These are phyloP conservation scores for Oncorhynchus keta DNA, from an alignment of 2,113 vertebrate genomes.

Conservation along the genomic window DNA sequence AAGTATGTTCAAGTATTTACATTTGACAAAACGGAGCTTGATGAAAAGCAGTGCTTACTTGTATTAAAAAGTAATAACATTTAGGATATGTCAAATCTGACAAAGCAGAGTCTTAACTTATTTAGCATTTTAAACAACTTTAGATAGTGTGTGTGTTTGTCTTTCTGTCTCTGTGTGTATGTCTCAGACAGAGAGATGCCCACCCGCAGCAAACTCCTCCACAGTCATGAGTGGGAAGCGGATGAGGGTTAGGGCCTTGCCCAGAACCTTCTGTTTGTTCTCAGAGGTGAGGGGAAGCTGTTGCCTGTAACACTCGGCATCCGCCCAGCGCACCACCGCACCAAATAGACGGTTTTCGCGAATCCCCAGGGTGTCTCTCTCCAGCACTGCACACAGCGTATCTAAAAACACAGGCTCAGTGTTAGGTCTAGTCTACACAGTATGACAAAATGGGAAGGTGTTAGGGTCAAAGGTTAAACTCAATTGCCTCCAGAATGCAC, in stretches of 20 bases:
- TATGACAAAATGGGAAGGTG: no score
- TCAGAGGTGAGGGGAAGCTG: constrained; percentile 83
- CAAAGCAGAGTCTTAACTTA: no score
- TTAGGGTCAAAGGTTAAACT: no score
- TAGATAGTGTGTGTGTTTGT: not conserved
- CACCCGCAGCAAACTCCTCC: constrained; percentile 93
- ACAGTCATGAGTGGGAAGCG: constrained; percentile 95
- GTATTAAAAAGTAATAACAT: not conserved
- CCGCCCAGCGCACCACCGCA: constrained; percentile 92
- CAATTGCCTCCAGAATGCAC: not conserved
- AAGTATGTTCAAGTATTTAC: constrained; percentile 16
- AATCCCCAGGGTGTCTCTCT: constrained; percentile 92
- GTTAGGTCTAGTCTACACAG: no score
- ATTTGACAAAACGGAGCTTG: not conserved
- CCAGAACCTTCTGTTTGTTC: constrained; percentile 92
- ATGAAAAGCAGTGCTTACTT: not conserved
- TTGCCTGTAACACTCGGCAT: constrained; percentile 93
- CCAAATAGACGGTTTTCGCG: constrained; percentile 90
- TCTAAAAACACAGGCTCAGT: constrained; percentile 62
- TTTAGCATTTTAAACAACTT: not conserved
- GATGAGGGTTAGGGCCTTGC: constrained; percentile 89
- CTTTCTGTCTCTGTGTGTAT: not conserved
- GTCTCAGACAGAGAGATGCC: constrained; percentile 19
- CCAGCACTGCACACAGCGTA: constrained; percentile 87
- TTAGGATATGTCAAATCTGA: not conserved